Evolutionary conservation across 2,797 vertebrate genomes (phyloP).

Genomic region (Coccyzus lansbergi): DNA sequence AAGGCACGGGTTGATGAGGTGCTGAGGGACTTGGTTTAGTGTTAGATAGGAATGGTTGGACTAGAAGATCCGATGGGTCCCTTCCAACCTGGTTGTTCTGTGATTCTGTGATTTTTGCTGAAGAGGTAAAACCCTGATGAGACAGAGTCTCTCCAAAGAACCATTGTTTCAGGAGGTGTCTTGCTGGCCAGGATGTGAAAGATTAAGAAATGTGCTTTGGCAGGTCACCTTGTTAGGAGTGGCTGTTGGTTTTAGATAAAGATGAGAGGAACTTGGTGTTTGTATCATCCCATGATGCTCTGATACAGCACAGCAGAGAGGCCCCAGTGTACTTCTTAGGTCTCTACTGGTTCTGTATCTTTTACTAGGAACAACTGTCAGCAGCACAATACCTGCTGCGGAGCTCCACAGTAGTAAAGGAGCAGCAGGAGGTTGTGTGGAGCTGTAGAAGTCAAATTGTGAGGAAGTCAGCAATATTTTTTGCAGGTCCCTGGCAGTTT

Average conservation of each 20-base stretch:
- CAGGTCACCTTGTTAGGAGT: not conserved
- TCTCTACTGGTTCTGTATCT: not conserved
- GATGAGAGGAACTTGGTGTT: not conserved
- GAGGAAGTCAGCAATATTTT: not conserved
- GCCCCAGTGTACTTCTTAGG: not conserved
- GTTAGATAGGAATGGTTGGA: no score
- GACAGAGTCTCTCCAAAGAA: not conserved
- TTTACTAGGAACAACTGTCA: not conserved
- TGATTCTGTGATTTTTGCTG: no score
- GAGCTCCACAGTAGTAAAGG: not conserved
- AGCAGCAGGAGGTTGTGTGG: not conserved
- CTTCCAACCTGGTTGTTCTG: no score
- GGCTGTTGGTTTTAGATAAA: not conserved
- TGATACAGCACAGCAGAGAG: not conserved
- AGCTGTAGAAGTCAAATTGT: not conserved
- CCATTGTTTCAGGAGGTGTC: not conserved
- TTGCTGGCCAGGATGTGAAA: not conserved
- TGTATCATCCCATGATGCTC: not conserved
- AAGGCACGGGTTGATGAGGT: no score
- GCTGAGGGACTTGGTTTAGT: no score
- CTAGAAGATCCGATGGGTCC: no score
- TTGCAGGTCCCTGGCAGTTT: not conserved
- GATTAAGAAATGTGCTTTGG: not conserved
- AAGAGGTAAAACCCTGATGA: not conserved
- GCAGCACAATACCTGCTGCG: not conserved